Conservation (phyloP, 2,113 vertebrate genomes). For the Engraulis encrasicolus region DNA sequence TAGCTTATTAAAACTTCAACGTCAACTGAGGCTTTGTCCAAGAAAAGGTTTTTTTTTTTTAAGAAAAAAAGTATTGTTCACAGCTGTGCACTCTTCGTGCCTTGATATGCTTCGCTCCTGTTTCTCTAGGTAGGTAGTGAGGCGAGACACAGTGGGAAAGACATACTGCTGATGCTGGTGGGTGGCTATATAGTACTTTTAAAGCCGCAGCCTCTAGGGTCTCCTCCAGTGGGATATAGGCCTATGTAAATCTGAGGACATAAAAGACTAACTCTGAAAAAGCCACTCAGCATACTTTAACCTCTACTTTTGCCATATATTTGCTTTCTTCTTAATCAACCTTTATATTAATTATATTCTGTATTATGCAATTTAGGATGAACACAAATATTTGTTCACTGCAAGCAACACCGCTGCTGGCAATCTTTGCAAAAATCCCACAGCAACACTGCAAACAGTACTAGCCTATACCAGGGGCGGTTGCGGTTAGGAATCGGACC, state of each 20-base stretch:
- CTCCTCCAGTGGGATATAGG: not conserved
- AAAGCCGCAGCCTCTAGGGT: not conserved
- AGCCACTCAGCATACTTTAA: too few relatives aligned
- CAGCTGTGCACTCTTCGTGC: not conserved
- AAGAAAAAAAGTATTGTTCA: too few relatives aligned
- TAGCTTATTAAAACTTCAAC: not conserved
- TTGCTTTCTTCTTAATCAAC: too few relatives aligned
- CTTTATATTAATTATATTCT: too few relatives aligned
- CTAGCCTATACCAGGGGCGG: too few relatives aligned
- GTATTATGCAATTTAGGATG: too few relatives aligned
- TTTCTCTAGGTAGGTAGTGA: not conserved
- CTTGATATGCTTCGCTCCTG: not conserved
- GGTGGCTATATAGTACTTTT: not conserved
- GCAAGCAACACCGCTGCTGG: slow-evolving; percentile 4
- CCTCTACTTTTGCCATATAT: too few relatives aligned
- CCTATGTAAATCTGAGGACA: not conserved
- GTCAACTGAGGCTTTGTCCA: not conserved
- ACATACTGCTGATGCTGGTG: not conserved
- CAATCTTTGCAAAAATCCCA: not conserved
- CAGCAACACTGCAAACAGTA: not conserved
- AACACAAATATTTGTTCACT: not conserved
- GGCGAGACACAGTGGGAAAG: not conserved
- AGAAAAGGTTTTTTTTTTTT: not conserved
- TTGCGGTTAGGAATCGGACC: too few relatives aligned
- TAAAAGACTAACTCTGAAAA: too few relatives aligned